Evolutionary conservation across 2,888 invertebrate genomes (phyloP).

Genomic region (Tupiocoris notatus): DNA sequence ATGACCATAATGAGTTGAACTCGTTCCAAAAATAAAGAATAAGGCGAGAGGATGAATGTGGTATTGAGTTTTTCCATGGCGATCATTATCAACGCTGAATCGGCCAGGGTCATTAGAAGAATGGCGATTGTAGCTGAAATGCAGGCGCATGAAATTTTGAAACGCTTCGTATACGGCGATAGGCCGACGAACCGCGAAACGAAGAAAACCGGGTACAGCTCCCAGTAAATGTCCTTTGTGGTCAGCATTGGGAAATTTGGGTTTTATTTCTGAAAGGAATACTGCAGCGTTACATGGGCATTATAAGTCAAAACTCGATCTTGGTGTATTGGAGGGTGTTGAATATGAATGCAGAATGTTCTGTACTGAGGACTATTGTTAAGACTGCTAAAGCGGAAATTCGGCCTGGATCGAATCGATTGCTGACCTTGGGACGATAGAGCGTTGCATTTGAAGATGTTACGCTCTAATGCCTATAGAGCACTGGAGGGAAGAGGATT

Average conservation of each 20-base stretch:
- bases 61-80: slow-evolving; percentile 43
- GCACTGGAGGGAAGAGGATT: too few species aligned
- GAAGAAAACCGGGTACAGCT: slow-evolving; percentile 37
- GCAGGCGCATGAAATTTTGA: slow-evolving; percentile 18
- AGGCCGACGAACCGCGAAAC: slow-evolving; percentile 41
- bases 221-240: slow-evolving; percentile 42
- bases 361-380: too few species aligned
- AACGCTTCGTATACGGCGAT: slow-evolving; percentile 32
- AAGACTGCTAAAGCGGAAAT: too few species aligned
- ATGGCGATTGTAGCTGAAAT: not conserved
- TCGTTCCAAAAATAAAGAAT: slow-evolving; percentile 43
- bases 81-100: slow-evolving; percentile 28
- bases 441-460: too few species aligned
- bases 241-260: not conserved
- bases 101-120: slow-evolving; percentile 6
- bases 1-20: slow-evolving; percentile 36
- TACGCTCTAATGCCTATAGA: too few species aligned
- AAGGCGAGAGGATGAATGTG: slow-evolving; percentile 38
- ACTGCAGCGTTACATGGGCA: too few species aligned
- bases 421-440: too few species aligned
- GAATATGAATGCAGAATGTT: too few species aligned
- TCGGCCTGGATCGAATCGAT: too few species aligned
- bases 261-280: too few species aligned
- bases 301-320: too few species aligned
- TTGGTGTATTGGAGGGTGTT: too few species aligned